A percentile compares a stretch with the other conserved stretches of the same genome.
Evolutionary conservation across 2,113 vertebrate species (phyloP).

Genomic region (Podarcis raffonei): DNA sequence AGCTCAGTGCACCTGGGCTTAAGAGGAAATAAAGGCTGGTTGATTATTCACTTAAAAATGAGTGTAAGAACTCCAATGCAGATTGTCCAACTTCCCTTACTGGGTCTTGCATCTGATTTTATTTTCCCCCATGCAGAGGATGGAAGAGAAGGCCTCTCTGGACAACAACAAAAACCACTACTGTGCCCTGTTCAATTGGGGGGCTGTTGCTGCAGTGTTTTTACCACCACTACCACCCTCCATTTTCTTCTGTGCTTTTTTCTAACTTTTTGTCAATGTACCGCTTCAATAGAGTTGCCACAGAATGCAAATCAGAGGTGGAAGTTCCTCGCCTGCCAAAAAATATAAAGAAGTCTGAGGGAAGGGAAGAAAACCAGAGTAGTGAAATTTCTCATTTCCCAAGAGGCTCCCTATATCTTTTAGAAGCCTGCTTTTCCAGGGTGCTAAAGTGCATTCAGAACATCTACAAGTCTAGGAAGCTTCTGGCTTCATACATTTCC

Average conservation of each 20-base stretch:
- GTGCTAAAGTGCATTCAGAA: too few species aligned
- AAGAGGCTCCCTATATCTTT: too few species aligned
- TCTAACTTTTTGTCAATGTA: background rate
- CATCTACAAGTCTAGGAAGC: too few species aligned
- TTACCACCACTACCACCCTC: too few species aligned
- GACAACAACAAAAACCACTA: background rate
- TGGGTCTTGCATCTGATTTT: background rate
- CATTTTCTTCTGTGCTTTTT: background rate
- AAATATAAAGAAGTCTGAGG: background rate
- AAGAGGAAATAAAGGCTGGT: background rate
- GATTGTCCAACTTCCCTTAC: background rate
- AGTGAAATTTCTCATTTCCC: background rate
- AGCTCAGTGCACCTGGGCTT: background rate
- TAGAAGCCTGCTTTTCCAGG: too few species aligned
- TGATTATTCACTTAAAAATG: background rate
- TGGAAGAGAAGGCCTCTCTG: conserved; percentile 32
- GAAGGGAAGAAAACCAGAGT: background rate
- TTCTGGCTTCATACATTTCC: too few species aligned
- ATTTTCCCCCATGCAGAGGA: conserved; percentile 14
- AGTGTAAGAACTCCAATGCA: background rate
- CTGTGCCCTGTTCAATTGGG: accelerated
- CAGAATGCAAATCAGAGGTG: background rate
- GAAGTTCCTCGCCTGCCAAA: background rate
- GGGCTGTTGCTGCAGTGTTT: accelerated
- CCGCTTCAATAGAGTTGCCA: background rate